Evolutionary conservation across 1,140 invertebrate genomes (phyloP).

Genomic region (Pachypeltis micranthus): DNA sequence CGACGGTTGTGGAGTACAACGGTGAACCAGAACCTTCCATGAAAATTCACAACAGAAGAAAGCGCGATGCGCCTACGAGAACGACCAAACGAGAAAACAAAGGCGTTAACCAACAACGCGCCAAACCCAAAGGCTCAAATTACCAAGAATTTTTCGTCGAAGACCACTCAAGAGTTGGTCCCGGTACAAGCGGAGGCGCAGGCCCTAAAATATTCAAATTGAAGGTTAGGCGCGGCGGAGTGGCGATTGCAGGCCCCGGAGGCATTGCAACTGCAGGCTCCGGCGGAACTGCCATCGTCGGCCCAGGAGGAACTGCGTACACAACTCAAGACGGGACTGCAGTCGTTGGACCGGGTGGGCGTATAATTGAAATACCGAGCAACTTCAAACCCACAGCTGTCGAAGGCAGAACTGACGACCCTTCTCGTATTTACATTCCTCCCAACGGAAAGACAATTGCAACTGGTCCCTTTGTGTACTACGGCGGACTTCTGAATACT

Average conservation of each 20-base stretch:
- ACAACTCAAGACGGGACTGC: slow-evolving; percentile 53
- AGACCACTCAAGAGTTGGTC: not conserved
- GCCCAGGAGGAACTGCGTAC: slow-evolving; percentile 54
- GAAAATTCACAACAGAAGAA: slow-evolving; percentile 10
- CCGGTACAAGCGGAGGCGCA: slow-evolving; percentile 3
- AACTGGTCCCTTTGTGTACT: slow-evolving; percentile 54
- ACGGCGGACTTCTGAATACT: slow-evolving; percentile 34
- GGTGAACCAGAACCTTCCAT: slow-evolving; percentile 39
- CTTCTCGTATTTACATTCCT: slow-evolving; percentile 24
- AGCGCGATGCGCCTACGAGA: not conserved
- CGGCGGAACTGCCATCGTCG: slow-evolving; percentile 59
- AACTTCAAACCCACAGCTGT: slow-evolving; percentile 32
- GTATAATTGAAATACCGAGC: slow-evolving; percentile 38
- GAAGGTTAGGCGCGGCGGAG: slow-evolving; percentile 52
- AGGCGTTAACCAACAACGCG: slow-evolving; percentile 24
- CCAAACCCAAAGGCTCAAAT: slow-evolving; percentile 27
- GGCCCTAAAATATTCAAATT: slow-evolving; percentile 52
- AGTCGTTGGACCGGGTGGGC: slow-evolving; percentile 51
- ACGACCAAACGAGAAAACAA: not conserved
- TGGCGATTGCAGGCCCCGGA: slow-evolving; percentile 59
- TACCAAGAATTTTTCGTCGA: slow-evolving; percentile 13
- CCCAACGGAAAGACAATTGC: slow-evolving; percentile 49
- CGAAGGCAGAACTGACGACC: slow-evolving; percentile 1
- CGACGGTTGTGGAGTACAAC: slow-evolving; percentile 45
- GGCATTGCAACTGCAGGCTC: slow-evolving; percentile 57